Base-by-base conservation (phyloP, 2,113 vertebrate genomes). In the Bufo bufo region DNA sequence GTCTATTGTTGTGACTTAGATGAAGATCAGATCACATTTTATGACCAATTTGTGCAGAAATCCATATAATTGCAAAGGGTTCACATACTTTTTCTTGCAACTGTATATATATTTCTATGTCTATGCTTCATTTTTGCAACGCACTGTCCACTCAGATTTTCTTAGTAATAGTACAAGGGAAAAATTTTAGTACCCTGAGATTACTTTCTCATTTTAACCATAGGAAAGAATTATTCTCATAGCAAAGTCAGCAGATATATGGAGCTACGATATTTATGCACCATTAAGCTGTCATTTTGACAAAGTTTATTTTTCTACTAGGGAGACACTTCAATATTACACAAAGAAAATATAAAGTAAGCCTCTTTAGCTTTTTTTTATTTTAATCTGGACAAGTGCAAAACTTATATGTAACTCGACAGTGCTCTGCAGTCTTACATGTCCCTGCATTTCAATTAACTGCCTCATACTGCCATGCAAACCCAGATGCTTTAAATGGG, bases 271-370 rank as follows among this genome's bases (percentile, higher is more conserved):
- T 89, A 84, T 84, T 77, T 84, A 84, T 89, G 87, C 82, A 77
- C 87, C 87, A 89, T 89, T 89, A 89, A 89, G 87, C 71, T 89
- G 87, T 89, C 87, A 89, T 78, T 89, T 89, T 89, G 87, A 89
- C 80, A 83, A 89, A 89, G 82, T 89, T 89, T 89, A 89, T 84
- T 84, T 89, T 89, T 89, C 87, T 89, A 78, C 82, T 50, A 89
- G 77, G 82, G 81, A 89, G 87, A 89, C 81, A 69, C 52, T 78
- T 84, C 81, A 84, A 84, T 89, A 89, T 84, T 82, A 89, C 19
- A 78, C 59, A 52, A 66, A 78, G 82, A 84, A 52, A 78, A 56
- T 84, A 82, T 83, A 78, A 78, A 89, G 59, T 65, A 78, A 69
- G 63, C 17, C 72, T 84, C 54, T 23, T 49, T 59, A 74, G 33